Conservation (phyloP, 2,113 vertebrate genomes). For the Antechinus flavipes region DNA sequence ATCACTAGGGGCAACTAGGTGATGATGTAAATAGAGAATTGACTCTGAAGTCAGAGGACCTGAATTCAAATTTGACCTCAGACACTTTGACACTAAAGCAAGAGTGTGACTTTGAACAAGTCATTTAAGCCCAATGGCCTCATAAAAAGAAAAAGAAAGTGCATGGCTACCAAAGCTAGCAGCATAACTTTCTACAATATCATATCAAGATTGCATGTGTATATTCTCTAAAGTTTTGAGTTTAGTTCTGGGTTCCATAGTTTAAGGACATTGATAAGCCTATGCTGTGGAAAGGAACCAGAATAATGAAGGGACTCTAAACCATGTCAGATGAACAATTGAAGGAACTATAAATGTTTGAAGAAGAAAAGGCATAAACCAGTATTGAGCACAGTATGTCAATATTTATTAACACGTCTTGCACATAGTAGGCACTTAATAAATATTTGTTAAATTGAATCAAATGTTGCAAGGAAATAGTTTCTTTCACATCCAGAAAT, state of each 20-base stretch:
- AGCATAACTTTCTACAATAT: background rate
- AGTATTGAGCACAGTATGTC: background rate
- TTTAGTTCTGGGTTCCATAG: background rate
- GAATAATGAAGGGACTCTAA: background rate
- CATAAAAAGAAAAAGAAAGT: too few species aligned
- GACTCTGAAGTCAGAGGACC: too few species aligned
- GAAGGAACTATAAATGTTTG: background rate
- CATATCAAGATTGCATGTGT: background rate
- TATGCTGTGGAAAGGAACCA: background rate
- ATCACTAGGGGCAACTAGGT: too few species aligned
- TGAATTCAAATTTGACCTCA: too few species aligned
- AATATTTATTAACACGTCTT: background rate
- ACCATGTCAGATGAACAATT: background rate
- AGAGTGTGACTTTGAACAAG: too few species aligned
- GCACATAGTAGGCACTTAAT: background rate
- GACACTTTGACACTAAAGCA: too few species aligned
- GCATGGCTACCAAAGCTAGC: background rate
- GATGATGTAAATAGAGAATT: too few species aligned
- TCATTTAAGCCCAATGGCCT: too few species aligned
- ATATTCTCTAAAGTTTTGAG: background rate
- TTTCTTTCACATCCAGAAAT: background rate
- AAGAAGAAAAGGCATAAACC: background rate
- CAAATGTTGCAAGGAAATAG: background rate
- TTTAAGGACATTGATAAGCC: background rate
- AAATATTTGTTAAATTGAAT: background rate